Percentiles rank a stretch among this genome's conserved stretches.
Conservation (phyloP, 2,113 vertebrate genomes). For the Silurus asotus region DNA sequence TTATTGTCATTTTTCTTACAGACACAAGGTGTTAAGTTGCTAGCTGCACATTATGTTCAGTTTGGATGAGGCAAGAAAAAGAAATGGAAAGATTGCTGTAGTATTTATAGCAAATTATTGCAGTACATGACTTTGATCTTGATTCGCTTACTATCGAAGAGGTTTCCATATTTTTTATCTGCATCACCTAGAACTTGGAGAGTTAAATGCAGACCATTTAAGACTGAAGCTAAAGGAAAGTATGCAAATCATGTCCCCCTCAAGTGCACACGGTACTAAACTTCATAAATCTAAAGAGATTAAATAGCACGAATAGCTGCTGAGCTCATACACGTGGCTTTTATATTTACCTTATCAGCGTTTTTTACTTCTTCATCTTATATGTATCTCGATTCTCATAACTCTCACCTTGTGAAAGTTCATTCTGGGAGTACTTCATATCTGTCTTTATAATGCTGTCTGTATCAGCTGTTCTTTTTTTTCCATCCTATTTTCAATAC, state of each 20-base stretch:
- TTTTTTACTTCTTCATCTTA: neutral
- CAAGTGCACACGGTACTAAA: neutral
- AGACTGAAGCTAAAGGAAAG: neutral
- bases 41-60: neutral
- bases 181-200: neutral
- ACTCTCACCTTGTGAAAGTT: neutral
- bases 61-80: neutral
- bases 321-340: conserved; percentile 20
- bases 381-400: neutral
- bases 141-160: neutral
- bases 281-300: conserved; percentile 46
- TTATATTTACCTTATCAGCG: conserved; percentile 22
- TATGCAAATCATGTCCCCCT: neutral
- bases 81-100: neutral
- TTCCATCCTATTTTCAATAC: neutral
- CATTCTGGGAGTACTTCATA: neutral
- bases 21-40: neutral
- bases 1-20: too few species aligned
- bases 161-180: neutral
- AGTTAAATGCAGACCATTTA: neutral
- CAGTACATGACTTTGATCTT: neutral
- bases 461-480: neutral
- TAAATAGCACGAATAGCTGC: conserved; percentile 46
- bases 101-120: neutral
- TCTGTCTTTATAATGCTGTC: neutral